phyloP scores from a whole-genome alignment of 2,113 vertebrate genomes.

The Paraplagusia blochii region DNA sequence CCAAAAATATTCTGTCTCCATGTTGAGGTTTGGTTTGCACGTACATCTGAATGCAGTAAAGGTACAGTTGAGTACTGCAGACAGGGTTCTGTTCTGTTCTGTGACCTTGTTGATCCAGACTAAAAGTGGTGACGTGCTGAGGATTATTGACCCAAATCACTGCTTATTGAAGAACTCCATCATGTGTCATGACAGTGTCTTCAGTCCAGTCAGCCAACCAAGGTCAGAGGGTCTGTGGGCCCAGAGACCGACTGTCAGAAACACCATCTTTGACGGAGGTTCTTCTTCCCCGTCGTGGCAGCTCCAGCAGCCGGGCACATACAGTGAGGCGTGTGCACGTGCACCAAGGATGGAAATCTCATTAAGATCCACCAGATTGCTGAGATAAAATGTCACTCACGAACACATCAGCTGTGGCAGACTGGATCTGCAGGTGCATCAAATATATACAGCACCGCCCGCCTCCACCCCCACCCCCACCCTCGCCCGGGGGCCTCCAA shows the following conservation, averaged over 20 bases:
- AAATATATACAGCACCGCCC: conserved; percentile 42
- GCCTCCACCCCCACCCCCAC: too few relatives aligned
- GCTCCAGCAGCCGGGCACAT: conserved; percentile 13
- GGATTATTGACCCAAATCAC: conserved; percentile 1
- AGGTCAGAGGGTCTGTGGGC: conserved; percentile 17
- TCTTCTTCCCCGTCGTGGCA: conserved; percentile 37
- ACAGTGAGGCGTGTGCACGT: conserved; percentile 9
- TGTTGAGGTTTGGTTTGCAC: too few relatives aligned
- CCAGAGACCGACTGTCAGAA: conserved; percentile 36
- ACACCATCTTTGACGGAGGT: conserved; percentile 37
- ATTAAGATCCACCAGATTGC: conserved; percentile 63
- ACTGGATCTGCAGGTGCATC: conserved; percentile 29
- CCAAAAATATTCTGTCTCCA: too few relatives aligned
- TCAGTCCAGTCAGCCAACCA: conserved; percentile 32
- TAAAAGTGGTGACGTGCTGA: too few relatives aligned
- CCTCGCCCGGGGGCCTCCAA: neutral
- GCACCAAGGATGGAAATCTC: conserved; percentile 57
- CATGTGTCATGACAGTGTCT: conserved; percentile 28
- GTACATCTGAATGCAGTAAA: too few relatives aligned
- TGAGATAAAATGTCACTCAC: conserved; percentile 58
- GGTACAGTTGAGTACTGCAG: too few relatives aligned
- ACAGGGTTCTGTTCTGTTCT: too few relatives aligned
- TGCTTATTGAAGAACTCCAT: conserved; percentile 19
- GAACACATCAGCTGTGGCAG: conserved; percentile 46
- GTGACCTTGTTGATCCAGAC: too few relatives aligned